Percentiles rank a stretch among this genome's conserved stretches.
These are phyloP conservation scores for Papilio gigon DNA, from an alignment of 2,888 invertebrate species.

Conservation along the genomic window DNA sequence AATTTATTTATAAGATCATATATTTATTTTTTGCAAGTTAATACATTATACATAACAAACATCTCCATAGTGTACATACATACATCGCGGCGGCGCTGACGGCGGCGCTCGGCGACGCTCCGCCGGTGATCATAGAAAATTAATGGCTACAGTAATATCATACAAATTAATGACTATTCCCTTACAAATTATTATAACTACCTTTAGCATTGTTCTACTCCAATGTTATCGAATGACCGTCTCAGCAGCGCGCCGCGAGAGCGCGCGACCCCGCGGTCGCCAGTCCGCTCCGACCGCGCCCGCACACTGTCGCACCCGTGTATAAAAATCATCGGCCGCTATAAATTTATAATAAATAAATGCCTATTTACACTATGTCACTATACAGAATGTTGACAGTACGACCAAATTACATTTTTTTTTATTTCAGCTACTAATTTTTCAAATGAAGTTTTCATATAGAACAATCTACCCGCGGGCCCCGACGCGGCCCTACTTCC, in stretches of 20 bases:
- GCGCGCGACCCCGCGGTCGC: slow-evolving; percentile 50
- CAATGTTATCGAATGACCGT: slow-evolving; percentile 75
- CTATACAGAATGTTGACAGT: slow-evolving; percentile 80
- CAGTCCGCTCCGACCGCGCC: slow-evolving; percentile 72
- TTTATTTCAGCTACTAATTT: slow-evolving; percentile 77
- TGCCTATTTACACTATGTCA: slow-evolving; percentile 83
- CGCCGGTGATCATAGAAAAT: slow-evolving; percentile 78
- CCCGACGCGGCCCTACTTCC: slow-evolving; percentile 48
- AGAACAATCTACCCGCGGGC: slow-evolving; percentile 71
- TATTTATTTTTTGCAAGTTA: slow-evolving; percentile 81
- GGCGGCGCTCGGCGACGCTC: slow-evolving; percentile 56
- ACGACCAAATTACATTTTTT: slow-evolving; percentile 76
- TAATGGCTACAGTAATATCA: slow-evolving; percentile 82
- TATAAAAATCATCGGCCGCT: slow-evolving; percentile 79
- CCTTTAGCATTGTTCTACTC: slow-evolving; percentile 81
- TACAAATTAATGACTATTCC: slow-evolving; percentile 83
- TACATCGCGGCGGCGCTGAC: slow-evolving; percentile 62
- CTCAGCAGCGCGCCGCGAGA: slow-evolving; percentile 66
- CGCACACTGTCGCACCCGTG: slow-evolving; percentile 74
- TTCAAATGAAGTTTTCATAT: slow-evolving; percentile 69
- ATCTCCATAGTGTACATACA: slow-evolving; percentile 80
- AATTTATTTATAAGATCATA: slow-evolving; percentile 82
- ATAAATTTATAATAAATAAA: slow-evolving; percentile 83
- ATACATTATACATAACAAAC: slow-evolving; percentile 83
- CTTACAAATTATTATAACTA: slow-evolving; percentile 81